A percentile compares a stretch with the other conserved stretches of the same genome.
Evolutionary conservation across 2,113 vertebrate species (phyloP).

Genomic region (Carettochelys insculpta): DNA sequence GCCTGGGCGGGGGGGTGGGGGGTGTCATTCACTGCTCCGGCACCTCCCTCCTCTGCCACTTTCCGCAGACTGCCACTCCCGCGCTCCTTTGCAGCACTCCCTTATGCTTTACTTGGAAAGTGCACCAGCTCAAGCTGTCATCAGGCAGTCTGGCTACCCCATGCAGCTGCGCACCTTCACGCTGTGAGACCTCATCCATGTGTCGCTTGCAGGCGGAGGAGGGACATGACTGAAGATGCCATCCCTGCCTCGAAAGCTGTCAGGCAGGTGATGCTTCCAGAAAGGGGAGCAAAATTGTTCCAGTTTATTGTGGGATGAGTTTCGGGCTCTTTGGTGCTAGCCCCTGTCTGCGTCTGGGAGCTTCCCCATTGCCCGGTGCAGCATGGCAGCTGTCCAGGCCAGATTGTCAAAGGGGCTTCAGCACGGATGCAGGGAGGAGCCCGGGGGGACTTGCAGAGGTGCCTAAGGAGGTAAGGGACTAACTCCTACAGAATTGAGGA

Average conservation of each 20-base stretch:
- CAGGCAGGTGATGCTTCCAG: no score
- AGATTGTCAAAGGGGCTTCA: not conserved
- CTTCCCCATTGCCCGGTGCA: rapidly evolving
- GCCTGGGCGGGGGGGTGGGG: not conserved
- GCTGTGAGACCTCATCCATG: not conserved
- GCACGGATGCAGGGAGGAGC: not conserved
- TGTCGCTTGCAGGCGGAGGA: not conserved
- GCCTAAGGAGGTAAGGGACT: not conserved
- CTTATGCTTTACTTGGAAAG: slow-evolving; percentile 62
- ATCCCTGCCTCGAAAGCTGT: slow-evolving; percentile 20
- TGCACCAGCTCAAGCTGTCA: slow-evolving; percentile 51
- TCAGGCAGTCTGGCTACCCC: slow-evolving; percentile 46
- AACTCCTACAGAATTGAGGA: rapidly evolving
- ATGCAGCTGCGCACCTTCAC: slow-evolving; percentile 2
- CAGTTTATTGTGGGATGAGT: no score
- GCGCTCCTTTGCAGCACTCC: slow-evolving; percentile 9
- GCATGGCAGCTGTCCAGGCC: not conserved
- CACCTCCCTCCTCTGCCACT: slow-evolving; percentile 38
- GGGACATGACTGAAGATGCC: slow-evolving; percentile 24
- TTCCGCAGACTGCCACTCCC: slow-evolving; percentile 63
- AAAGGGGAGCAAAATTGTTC: no score
- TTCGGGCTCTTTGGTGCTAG: not conserved
- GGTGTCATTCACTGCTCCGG: not conserved
- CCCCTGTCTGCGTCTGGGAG: rapidly evolving
- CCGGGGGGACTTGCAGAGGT: not conserved